phyloP scores from a whole-genome alignment of 64 coral and sea anemone genomes.

The Pocillopora damicornis region DNA sequence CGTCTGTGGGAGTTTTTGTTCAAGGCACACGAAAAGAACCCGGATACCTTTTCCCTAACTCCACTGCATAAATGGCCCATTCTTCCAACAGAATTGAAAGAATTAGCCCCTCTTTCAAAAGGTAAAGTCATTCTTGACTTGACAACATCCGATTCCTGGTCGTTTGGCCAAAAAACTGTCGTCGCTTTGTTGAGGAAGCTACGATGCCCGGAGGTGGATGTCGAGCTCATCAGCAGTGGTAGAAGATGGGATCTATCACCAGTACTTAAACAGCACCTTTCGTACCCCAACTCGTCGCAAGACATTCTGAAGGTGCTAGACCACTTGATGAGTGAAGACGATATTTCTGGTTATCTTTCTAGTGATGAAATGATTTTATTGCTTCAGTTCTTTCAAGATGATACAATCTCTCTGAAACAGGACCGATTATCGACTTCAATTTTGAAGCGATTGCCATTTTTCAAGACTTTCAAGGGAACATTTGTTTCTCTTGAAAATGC shows the following conservation, averaged over 20 bases:
- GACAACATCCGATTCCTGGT: slow-evolving; percentile 34
- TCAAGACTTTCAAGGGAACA: slow-evolving; percentile 54
- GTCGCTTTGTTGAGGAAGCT: slow-evolving; percentile 38
- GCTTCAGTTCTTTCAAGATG: slow-evolving; percentile 79
- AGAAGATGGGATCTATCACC: not conserved
- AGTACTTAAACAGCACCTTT: slow-evolving; percentile 57
- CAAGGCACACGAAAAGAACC: slow-evolving; percentile 3
- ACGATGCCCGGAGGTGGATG: slow-evolving; percentile 46
- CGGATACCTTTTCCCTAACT: slow-evolving; percentile 43
- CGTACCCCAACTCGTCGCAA: slow-evolving; percentile 46
- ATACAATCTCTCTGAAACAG: slow-evolving; percentile 6
- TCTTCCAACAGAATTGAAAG: slow-evolving; percentile 51
- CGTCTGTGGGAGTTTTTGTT: slow-evolving; percentile 64
- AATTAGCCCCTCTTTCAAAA: slow-evolving; percentile 53
- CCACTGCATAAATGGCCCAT: slow-evolving; percentile 75
- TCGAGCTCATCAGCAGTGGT: slow-evolving; percentile 25
- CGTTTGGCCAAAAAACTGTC: slow-evolving; percentile 33
- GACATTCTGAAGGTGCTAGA: slow-evolving; percentile 77
- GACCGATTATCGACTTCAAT: not conserved
- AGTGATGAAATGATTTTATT: slow-evolving; percentile 37
- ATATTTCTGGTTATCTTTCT: slow-evolving; percentile 41
- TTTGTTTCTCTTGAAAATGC: slow-evolving; percentile 51
- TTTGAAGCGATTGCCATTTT: slow-evolving; percentile 81
- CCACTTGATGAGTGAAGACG: slow-evolving; percentile 20
- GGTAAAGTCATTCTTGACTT: slow-evolving; percentile 77